Percentiles rank a stretch among this genome's conserved stretches.
phyloP scores from a whole-genome alignment of 2,888 invertebrate genomes.

The Osedax frankpressi region DNA sequence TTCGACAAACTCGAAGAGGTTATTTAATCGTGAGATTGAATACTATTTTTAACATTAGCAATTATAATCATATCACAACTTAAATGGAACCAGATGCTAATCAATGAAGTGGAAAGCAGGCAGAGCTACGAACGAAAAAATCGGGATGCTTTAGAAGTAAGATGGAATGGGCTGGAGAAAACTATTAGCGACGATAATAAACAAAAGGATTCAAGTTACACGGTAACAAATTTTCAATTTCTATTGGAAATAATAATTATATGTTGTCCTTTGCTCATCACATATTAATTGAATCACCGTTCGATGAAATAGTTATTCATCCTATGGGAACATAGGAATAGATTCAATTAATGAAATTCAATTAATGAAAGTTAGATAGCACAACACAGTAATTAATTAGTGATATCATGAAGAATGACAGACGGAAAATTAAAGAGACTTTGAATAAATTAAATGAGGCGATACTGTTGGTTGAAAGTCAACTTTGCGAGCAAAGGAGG shows the following conservation, averaged over 20 bases:
- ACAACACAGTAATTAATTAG: too few species aligned
- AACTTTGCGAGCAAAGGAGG: slow-evolving; percentile 39
- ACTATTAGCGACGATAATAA: neutral
- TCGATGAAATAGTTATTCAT: too few species aligned
- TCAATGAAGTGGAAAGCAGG: slow-evolving; percentile 34
- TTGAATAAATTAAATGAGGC: slow-evolving; percentile 42
- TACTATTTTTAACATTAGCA: neutral
- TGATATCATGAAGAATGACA: slow-evolving; percentile 39
- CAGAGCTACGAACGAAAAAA: slow-evolving; percentile 34
- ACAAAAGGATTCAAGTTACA: neutral
- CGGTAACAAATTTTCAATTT: too few species aligned
- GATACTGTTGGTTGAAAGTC: slow-evolving; percentile 40
- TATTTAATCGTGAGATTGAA: neutral
- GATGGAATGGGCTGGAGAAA: slow-evolving; percentile 28
- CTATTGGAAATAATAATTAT: too few species aligned
- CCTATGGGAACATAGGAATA: too few species aligned
- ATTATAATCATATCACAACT: too few species aligned
- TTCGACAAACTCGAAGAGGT: slow-evolving; percentile 40
- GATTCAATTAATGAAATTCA: too few species aligned
- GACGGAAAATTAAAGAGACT: slow-evolving; percentile 37
- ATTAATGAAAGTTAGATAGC: too few species aligned
- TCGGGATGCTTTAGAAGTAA: slow-evolving; percentile 35
- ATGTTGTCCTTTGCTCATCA: too few species aligned
- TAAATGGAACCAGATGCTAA: too few species aligned
- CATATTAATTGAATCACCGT: neutral